Conservation (phyloP, 2,888 invertebrate genomes). For the Melieria picta region DNA sequence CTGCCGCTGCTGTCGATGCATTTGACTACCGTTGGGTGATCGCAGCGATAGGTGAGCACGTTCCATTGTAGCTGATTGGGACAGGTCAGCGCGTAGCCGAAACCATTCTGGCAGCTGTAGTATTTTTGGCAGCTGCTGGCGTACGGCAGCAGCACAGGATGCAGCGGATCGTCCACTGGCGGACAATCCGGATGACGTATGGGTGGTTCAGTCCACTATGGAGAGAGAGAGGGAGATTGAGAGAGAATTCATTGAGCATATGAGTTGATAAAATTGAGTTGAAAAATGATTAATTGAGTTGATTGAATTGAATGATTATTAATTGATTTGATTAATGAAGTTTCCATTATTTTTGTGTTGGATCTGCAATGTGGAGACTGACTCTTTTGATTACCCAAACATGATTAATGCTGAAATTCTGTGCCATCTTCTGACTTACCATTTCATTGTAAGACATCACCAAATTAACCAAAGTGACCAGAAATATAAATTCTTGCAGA, state of each 20-base stretch:
- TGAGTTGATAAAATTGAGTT: not conserved
- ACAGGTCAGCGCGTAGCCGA: conserved; percentile 48
- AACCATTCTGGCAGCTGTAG: conserved; percentile 53
- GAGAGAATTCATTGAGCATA: not conserved
- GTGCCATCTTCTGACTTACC: too few species aligned
- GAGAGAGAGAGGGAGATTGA: conserved; percentile 4
- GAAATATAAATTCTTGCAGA: too few species aligned
- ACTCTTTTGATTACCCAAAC: too few species aligned
- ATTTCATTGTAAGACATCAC: too few species aligned
- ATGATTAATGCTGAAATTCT: too few species aligned
- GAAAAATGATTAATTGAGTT: not conserved
- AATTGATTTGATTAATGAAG: too few species aligned
- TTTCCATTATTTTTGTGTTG: too few species aligned
- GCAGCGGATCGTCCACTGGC: conserved; percentile 50
- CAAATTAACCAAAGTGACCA: too few species aligned
- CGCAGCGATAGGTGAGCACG: conserved; percentile 52
- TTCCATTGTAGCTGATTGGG: conserved; percentile 55
- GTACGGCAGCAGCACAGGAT: conserved; percentile 49
- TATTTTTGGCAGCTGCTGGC: conserved; percentile 56
- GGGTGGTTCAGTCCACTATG: conserved; percentile 8
- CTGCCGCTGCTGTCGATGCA: conserved; percentile 45
- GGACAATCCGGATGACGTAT: conserved; percentile 46
- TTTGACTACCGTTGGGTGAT: conserved; percentile 47
- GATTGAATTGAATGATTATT: too few species aligned
- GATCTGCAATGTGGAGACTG: too few species aligned